These are phyloP conservation scores for Synergus itoensis DNA, from an alignment of 2,888 invertebrate genomes.

Conservation along the genomic window DNA sequence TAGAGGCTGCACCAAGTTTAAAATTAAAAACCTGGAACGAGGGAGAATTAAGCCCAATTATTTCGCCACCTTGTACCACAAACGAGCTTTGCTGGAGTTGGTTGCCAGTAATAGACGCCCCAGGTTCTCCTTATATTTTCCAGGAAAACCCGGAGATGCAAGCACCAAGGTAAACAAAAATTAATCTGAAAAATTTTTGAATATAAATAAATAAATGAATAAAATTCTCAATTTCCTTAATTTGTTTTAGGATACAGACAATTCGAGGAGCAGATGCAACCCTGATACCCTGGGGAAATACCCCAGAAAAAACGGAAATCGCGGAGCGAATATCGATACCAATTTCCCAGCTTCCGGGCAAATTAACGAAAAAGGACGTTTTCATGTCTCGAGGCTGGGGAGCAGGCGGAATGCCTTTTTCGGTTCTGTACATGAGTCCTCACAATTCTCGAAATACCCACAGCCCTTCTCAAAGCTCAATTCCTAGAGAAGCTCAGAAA, in stretches of 20 bases:
- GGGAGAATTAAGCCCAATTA: conserved; percentile 42
- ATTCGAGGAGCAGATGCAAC: conserved; percentile 42
- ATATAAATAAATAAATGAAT: neutral
- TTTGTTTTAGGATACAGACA: conserved; percentile 43
- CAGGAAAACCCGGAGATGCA: conserved; percentile 36
- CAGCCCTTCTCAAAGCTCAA: conserved; percentile 21
- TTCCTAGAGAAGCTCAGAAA: neutral
- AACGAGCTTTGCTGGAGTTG: conserved; percentile 65
- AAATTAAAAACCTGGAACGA: neutral
- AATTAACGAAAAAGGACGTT: conserved; percentile 74
- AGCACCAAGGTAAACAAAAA: conserved; percentile 13
- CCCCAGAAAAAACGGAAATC: neutral
- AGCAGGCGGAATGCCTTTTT: conserved; percentile 80
- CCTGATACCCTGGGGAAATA: conserved; percentile 24
- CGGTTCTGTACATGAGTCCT: conserved; percentile 78
- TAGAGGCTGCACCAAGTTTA: conserved; percentile 4
- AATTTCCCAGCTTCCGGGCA: neutral
- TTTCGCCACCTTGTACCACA: conserved; percentile 60
- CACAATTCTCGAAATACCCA: conserved; percentile 56
- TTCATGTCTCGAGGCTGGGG: conserved; percentile 79
- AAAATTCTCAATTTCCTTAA: neutral
- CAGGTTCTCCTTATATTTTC: neutral
- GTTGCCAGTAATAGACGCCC: conserved; percentile 53
- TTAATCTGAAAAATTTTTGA: neutral
- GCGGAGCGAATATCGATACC: neutral